Conservation (phyloP, 1,140 invertebrate species). For the Orius insidiosus region DNA sequence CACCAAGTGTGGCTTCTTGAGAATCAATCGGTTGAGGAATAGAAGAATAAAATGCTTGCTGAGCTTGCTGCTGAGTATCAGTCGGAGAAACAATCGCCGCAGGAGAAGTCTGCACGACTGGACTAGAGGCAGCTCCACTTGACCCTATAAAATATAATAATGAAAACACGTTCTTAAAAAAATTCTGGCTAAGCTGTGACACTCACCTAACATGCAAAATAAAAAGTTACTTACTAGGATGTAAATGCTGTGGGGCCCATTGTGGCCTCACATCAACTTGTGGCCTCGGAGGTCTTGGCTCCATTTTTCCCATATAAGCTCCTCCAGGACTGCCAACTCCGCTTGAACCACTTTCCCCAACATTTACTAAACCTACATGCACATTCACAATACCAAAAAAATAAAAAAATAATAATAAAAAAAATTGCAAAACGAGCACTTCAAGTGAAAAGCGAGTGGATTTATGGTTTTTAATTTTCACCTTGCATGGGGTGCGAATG, state of each 20-base stretch:
- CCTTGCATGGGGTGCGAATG: slow-evolving; percentile 22
- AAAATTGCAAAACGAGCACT: slow-evolving; percentile 1
- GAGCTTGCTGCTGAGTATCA: slow-evolving; percentile 6
- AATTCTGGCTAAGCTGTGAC: too few species aligned
- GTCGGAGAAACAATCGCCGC: slow-evolving; percentile 9
- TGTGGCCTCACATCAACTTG: slow-evolving; percentile 8
- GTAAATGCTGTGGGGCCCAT: slow-evolving; percentile 5
- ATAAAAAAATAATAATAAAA: slow-evolving; percentile 1
- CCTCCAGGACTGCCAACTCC: too few species aligned
- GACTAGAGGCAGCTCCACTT: background rate
- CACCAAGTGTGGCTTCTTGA: slow-evolving; percentile 3
- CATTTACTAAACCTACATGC: slow-evolving; percentile 15
- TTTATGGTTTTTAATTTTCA: slow-evolving; percentile 5
- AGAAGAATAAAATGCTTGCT: slow-evolving; percentile 11
- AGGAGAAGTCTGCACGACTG: background rate
- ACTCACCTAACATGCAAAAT: background rate
- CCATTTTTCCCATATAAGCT: slow-evolving; percentile 4
- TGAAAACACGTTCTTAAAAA: too few species aligned
- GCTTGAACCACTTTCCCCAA: slow-evolving; percentile 3
- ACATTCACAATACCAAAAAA: slow-evolving; percentile 10
- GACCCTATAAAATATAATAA: slow-evolving; percentile 7
- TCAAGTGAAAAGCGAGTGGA: slow-evolving; percentile 1
- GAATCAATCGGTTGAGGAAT: slow-evolving; percentile 6
- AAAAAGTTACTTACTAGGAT: slow-evolving; percentile 14
- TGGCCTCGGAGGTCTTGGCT: slow-evolving; percentile 1